phyloP scores from a whole-genome alignment of 2,113 vertebrate genomes.

The Tympanuchus pallidicinctus region DNA sequence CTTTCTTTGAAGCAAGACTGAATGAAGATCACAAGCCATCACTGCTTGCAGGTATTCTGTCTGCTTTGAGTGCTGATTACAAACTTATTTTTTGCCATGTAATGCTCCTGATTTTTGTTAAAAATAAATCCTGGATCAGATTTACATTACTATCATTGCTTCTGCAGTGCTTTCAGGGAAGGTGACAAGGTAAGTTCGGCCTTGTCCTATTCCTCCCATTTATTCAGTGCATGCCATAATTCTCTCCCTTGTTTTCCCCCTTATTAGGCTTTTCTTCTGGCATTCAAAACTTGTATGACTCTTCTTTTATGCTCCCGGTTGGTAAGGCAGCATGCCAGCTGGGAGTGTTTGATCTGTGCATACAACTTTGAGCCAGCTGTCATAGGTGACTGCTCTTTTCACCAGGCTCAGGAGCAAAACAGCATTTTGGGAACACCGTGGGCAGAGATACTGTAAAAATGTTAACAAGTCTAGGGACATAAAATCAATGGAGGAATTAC shows the following conservation, averaged over 20 bases:
- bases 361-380: neutral
- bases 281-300: neutral
- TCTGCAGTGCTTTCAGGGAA: neutral
- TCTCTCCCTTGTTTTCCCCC: neutral
- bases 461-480: neutral
- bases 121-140: neutral
- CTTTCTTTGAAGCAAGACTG: neutral
- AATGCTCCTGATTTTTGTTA: neutral
- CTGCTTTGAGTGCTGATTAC: neutral
- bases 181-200: neutral
- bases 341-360: neutral
- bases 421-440: neutral
- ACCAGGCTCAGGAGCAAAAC: neutral
- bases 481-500: neutral
- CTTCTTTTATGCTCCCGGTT: neutral
- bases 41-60: neutral
- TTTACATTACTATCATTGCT: neutral
- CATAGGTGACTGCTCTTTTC: neutral
- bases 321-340: neutral
- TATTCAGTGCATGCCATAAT: neutral
- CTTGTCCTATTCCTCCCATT: neutral
- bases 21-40: neutral
- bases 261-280: neutral
- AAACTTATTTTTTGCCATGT: neutral
- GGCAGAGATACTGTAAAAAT: neutral